Base-by-base conservation (phyloP, 2,888 invertebrate species). In the Cantharis lateralis region DNA sequence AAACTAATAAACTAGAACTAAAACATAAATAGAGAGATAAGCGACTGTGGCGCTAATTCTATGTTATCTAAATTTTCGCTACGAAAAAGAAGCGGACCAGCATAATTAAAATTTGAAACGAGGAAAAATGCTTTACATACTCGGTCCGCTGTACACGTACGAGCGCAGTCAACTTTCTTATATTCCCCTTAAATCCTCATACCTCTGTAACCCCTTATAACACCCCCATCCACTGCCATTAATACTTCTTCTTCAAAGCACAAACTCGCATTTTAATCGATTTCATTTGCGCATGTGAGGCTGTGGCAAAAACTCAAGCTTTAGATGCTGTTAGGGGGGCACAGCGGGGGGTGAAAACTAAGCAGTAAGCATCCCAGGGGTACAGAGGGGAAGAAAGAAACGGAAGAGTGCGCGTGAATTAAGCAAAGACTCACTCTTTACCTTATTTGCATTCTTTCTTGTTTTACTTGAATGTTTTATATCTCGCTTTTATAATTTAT, bases 241-340 rank as follows among this genome's bases (percentile, higher is more conserved):
- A 88, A 88, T 88, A 88, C 88, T 89, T 89, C 89, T 89, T 89
- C 88, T 89, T 90, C 89, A 90, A 90, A 90, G 90, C 90, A 90
- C 89, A 89, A 89, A 89, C 88, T 90, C 91, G 91, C 91, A 91
- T 91, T 91, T 91, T 91, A 91, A 91, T 91, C 91, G 91, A 91
- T 91, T 91, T 91, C 91, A 91, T 91, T 91, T 91, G 91, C 91
- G 91, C 91, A 91, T 91, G 91, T 91, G 91, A 90, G 90, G 87
- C 89, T 88, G 90, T 90, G 87, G 89, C 89, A 88, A 89, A 88
- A 88, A 88, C 87, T 87, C 86, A 85, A 86, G 87, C 86, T 84
- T 86, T 84, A 85, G 84, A 84, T 84, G 86, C 86, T 85, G 87
- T 85, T 85, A 85, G 83, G 82, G 83, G 84, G 84, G 83, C 80